Evolutionary conservation across 30 jellyfish, hydroid and myxozoan species (phyloP).

Genomic region (Pelagia noctiluca): DNA sequence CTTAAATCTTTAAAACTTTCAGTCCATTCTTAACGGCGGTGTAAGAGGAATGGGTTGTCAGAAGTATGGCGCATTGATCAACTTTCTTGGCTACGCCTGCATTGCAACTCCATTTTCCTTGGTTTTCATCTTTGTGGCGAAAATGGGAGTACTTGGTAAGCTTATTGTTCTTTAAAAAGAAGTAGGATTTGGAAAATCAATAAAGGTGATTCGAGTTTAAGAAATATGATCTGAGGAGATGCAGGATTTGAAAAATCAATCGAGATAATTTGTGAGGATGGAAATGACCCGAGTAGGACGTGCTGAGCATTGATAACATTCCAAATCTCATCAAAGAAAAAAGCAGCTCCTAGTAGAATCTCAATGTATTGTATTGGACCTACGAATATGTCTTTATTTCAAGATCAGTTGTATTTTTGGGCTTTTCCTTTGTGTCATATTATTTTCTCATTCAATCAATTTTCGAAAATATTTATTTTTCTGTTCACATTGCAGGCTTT

Average conservation of each 20-base stretch:
- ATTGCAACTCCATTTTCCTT: constrained; percentile 25
- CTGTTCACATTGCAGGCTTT: no score
- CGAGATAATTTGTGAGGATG: neutral
- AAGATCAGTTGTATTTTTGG: no score
- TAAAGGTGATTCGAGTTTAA: neutral
- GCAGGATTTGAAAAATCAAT: neutral
- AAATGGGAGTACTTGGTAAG: constrained; percentile 47
- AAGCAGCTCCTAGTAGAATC: no score
- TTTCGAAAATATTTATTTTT: no score
- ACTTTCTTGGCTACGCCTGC: constrained; percentile 43
- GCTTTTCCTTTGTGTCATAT: neutral
- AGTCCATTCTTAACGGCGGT: constrained; percentile 47
- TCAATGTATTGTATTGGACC: no score
- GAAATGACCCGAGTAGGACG: neutral
- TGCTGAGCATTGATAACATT: neutral
- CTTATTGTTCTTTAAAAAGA: no score
- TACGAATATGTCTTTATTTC: no score
- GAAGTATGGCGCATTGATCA: constrained; percentile 64
- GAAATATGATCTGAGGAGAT: neutral
- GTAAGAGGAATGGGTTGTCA: constrained; percentile 71
- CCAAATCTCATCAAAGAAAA: neutral
- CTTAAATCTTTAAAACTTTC: no score
- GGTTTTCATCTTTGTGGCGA: constrained; percentile 53
- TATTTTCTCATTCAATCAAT: no score
- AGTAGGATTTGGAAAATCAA: neutral